These are phyloP conservation scores for Crematogaster levior DNA, from an alignment of 2,888 invertebrate species.

Conservation along the genomic window DNA sequence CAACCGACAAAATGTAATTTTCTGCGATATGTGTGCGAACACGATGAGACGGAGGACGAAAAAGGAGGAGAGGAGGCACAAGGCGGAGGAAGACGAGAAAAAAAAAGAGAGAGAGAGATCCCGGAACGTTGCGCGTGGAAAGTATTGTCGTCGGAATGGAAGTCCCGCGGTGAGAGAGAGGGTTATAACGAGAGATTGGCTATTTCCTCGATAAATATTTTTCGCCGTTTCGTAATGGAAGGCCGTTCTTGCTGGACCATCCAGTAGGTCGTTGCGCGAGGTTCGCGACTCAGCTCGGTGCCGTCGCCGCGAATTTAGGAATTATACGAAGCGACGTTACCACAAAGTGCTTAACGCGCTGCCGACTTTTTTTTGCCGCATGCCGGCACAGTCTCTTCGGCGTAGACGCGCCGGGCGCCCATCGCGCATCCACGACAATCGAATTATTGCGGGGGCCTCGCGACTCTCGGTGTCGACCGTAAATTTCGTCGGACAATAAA, in stretches of 20 bases:
- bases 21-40: conserved; percentile 78
- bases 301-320: background rate
- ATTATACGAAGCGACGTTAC: conserved; percentile 14
- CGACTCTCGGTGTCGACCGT: conserved; percentile 70
- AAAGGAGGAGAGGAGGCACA: conserved; percentile 20
- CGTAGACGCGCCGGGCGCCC: conserved; percentile 46
- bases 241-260: conserved; percentile 43
- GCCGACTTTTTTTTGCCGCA: background rate
- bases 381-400: background rate
- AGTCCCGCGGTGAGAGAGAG: conserved; percentile 53
- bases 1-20: conserved; percentile 84
- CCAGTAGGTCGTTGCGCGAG: conserved; percentile 8
- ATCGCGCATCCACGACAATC: conserved; percentile 60
- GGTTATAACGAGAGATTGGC: conserved; percentile 58
- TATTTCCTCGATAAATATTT: conserved; percentile 54
- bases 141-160: conserved; percentile 41
- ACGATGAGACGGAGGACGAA: conserved; percentile 40
- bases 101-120: conserved; percentile 7
- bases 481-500: conserved; percentile 72
- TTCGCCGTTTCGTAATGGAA: conserved; percentile 53
- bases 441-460: conserved; percentile 71
- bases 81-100: background rate
- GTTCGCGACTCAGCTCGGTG: background rate
- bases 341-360: background rate
- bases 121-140: conserved; percentile 39